Conservation (phyloP, 2,797 vertebrate species). For the Lithobates sylvaticus region DNA sequence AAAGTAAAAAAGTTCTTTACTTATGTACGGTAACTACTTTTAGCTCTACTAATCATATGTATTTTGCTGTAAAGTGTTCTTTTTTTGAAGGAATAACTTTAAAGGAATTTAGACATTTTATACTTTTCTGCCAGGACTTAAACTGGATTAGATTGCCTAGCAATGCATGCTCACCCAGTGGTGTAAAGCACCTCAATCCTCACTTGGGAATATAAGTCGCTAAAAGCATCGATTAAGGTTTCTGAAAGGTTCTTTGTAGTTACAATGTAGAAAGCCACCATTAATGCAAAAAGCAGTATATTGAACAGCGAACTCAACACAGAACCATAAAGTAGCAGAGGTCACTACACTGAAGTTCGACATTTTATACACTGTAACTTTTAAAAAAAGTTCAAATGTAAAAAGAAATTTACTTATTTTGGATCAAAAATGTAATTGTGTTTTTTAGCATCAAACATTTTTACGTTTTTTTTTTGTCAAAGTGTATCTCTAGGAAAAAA, state of each 20-base stretch:
- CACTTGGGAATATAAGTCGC: slow-evolving; percentile 21
- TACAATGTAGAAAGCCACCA: slow-evolving; percentile 12
- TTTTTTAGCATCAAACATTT: no score
- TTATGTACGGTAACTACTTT: not conserved
- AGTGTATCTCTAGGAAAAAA: no score
- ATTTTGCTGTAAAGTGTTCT: not conserved
- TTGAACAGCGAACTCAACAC: not conserved
- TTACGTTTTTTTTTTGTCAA: no score
- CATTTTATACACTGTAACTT: no score
- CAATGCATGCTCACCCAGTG: not conserved
- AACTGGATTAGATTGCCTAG: slow-evolving; percentile 11
- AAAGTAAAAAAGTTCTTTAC: not conserved
- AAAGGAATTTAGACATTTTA: not conserved
- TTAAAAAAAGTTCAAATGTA: no score
- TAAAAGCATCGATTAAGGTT: slow-evolving; percentile 44
- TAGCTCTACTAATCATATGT: not conserved
- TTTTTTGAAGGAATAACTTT: slow-evolving; percentile 9
- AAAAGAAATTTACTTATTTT: not conserved
- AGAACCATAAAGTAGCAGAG: not conserved
- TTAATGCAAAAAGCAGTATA: slow-evolving; percentile 35
- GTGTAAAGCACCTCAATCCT: slow-evolving; percentile 4
- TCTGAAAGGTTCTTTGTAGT: slow-evolving; percentile 35
- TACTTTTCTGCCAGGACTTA: slow-evolving; percentile 12
- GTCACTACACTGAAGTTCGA: not conserved
- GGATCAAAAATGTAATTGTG: no score